Base-by-base conservation (phyloP, 1,140 invertebrate species). In the Gryllus bimaculatus region DNA sequence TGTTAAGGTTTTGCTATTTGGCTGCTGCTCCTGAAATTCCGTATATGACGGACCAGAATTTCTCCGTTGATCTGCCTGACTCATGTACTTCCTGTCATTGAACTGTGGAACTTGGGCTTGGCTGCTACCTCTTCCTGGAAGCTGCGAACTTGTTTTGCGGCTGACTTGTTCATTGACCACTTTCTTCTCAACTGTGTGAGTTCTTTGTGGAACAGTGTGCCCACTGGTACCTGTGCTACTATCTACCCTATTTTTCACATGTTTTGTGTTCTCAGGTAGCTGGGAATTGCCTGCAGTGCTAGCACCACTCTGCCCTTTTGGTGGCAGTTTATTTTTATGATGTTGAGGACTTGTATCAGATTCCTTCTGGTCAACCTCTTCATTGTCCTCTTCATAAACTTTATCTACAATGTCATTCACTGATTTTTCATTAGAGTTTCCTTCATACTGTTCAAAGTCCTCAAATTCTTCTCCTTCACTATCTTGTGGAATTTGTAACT, bases 401-500 rank as follows among this genome's bases (percentile, higher is more conserved):
- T 77, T 48, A 49, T 77, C 76, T 48, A 48, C 76, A 49, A 77
- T 49, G 47, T 77, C 76, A 18, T 48, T 48, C 47, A 77, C 7
- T 10, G 47, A 21, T n/a, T 47, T 10, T 20, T 77, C 76, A n/a
- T 77, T 73, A 75, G 47, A 75, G n/a, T 75, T 75, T 12, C 74
- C 78, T 48, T 49, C 39, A 20, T 73, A 47, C 8, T 75, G 73
- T 21, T 75, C 76, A 49, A 78, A 74, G 12, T 78, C 78, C 26
- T 74, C 78, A 73, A 74, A 73, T 18, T 39, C 78, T 26, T 21
- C 47, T 13, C 54, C 78, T 79, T 54, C 78, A 21, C 54, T 75
- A 6, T 18, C 39, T 26, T 74, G 73, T 26, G 78, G 66, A 78
- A 78, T 78, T 21, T 77, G 75, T 13, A 79, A 66, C 49, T 79